phyloP scores from a whole-genome alignment of 2,888 invertebrate species.

The Salticus scenicus region DNA sequence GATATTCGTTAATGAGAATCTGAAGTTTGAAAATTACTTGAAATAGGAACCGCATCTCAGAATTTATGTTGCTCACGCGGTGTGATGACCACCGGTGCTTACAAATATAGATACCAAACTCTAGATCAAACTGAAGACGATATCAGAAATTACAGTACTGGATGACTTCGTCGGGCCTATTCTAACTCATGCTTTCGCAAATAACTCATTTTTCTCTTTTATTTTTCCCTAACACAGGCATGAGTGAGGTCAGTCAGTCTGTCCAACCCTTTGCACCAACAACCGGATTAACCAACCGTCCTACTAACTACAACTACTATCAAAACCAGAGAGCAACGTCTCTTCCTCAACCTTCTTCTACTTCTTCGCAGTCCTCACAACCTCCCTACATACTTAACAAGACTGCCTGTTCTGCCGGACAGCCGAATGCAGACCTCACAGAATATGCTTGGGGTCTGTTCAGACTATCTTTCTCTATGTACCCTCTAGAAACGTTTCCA shows the following conservation, averaged over 20 bases:
- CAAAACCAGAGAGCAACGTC: constrained; percentile 43
- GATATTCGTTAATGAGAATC: no score
- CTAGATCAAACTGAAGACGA: no score
- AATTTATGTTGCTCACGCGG: no score
- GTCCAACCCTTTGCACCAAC: constrained; percentile 51
- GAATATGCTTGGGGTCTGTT: constrained; percentile 62
- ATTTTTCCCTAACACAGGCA: constrained; percentile 60
- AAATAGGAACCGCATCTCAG: no score
- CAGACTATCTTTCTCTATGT: neutral
- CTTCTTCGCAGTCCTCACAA: constrained; percentile 48
- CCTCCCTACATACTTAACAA: constrained; percentile 64
- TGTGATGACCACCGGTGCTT: no score
- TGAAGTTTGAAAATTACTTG: no score
- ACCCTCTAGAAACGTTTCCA: neutral
- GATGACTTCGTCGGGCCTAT: no score
- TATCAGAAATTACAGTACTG: no score
- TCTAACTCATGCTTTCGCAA: neutral
- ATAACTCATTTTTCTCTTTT: constrained; percentile 7
- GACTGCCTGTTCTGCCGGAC: constrained; percentile 29
- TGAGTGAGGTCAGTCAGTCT: constrained; percentile 62
- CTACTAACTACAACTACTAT: constrained; percentile 63
- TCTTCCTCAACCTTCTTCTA: constrained; percentile 53
- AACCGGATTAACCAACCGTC: constrained; percentile 56
- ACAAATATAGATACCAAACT: no score
- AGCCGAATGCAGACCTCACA: constrained; percentile 57